These are phyloP conservation scores for Meandrusa payeni DNA, from an alignment of 2,888 invertebrate genomes.

Conservation along the genomic window DNA sequence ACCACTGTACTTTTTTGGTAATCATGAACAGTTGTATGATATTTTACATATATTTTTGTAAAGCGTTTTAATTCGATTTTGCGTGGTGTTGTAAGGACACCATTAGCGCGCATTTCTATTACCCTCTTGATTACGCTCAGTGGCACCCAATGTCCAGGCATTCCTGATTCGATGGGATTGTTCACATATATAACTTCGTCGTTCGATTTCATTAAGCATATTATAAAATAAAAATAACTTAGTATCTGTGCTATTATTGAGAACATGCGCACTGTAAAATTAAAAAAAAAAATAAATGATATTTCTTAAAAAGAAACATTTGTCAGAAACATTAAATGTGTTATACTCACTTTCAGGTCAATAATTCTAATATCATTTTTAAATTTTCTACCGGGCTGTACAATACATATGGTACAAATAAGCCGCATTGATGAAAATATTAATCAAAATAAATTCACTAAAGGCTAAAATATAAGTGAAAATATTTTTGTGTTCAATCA, in stretches of 20 bases:
- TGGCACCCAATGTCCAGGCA: conserved; percentile 52
- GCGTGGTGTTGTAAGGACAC: no score
- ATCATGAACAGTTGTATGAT: no score
- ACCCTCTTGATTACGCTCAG: conserved; percentile 41
- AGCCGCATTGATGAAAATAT: conserved; percentile 13
- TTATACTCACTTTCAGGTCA: conserved; percentile 33
- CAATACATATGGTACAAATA: background rate
- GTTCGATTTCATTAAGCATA: conserved; percentile 30
- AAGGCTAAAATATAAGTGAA: background rate
- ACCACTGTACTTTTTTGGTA: no score
- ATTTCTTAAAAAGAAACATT: background rate
- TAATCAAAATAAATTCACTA: conserved; percentile 1
- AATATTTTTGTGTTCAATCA: conserved; percentile 30
- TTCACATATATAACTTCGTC: conserved; percentile 39
- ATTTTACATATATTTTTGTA: no score
- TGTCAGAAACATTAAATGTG: no score
- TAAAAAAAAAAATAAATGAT: background rate
- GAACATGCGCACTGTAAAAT: conserved; percentile 42
- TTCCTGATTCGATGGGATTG: conserved; percentile 49
- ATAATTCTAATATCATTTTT: conserved; percentile 25
- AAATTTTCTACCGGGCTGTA: background rate
- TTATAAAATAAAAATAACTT: conserved; percentile 31
- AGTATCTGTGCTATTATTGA: conserved; percentile 32
- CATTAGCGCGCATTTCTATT: conserved; percentile 44
- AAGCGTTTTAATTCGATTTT: conserved; percentile 15